Conservation (phyloP, 2,113 vertebrate species). For the Odocoileus hemionus region DNA sequence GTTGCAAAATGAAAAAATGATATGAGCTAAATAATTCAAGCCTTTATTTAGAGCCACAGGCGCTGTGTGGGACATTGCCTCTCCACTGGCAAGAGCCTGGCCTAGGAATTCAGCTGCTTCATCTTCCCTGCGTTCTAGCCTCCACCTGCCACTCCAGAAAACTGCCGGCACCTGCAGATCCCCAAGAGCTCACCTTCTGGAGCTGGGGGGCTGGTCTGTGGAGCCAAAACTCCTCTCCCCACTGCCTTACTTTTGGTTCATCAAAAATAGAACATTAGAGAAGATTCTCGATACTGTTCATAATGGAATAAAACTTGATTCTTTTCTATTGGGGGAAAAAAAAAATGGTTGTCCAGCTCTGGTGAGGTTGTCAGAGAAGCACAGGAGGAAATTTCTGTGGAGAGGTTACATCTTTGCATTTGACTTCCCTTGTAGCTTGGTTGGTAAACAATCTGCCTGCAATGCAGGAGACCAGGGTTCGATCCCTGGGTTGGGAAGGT, state of each 20-base stretch:
- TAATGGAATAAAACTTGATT: not conserved
- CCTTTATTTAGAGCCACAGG: not conserved
- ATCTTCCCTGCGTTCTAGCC: not conserved
- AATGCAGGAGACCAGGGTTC: not conserved
- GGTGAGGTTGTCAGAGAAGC: not conserved
- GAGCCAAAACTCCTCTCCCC: not conserved
- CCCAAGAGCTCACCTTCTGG: not conserved
- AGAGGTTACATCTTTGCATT: not conserved
- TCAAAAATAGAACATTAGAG: not conserved
- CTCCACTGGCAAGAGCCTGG: not conserved
- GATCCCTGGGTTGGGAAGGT: not conserved
- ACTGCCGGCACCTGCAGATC: no score
- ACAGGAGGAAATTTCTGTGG: no score
- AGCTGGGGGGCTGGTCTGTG: not conserved
- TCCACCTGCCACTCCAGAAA: not conserved
- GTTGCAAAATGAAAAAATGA: not conserved
- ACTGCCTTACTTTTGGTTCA: not conserved
- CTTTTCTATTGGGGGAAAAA: not conserved
- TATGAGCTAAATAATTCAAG: conserved; percentile 21
- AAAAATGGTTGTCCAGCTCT: not conserved
- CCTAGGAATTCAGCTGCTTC: not conserved
- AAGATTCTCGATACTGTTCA: not conserved
- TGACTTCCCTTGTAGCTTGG: not conserved
- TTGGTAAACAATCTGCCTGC: not conserved
- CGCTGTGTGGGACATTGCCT: not conserved